Conservation (phyloP, 2,797 vertebrate genomes). For the Odontamblyopus lacepedii region DNA sequence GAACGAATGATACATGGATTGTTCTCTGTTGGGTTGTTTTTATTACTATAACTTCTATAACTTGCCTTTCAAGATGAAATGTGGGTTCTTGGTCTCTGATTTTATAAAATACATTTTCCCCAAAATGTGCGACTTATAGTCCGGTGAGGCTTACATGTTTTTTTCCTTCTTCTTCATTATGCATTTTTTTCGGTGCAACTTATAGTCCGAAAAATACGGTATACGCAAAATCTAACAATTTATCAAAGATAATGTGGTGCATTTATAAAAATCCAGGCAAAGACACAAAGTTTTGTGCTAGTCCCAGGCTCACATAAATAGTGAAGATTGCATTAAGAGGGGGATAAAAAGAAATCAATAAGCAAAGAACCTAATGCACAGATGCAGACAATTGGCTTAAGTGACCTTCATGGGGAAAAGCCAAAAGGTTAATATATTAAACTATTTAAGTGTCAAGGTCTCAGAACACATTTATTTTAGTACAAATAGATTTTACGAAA, state of each 20-base stretch:
- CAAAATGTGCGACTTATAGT: too few species aligned
- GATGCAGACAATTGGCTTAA: slow-evolving; percentile 11
- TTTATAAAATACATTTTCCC: too few species aligned
- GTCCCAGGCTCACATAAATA: neutral
- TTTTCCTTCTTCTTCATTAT: too few species aligned
- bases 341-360: neutral
- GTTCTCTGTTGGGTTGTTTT: too few species aligned
- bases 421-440: neutral
- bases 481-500: neutral
- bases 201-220: neutral
- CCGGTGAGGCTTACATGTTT: too few species aligned
- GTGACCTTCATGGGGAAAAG: neutral
- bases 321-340: neutral
- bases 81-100: too few species aligned
- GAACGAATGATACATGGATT: too few species aligned
- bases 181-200: too few species aligned
- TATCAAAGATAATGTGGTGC: neutral
- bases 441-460: neutral
- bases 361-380: neutral
- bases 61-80: too few species aligned
- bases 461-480: neutral
- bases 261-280: slow-evolving; percentile 17
- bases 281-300: neutral
- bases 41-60: too few species aligned
- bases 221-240: slow-evolving; percentile 55